A percentile compares a stretch with the other conserved stretches of the same genome.
Conservation (phyloP, 2,113 vertebrate species). For the Platysteira castanea region DNA sequence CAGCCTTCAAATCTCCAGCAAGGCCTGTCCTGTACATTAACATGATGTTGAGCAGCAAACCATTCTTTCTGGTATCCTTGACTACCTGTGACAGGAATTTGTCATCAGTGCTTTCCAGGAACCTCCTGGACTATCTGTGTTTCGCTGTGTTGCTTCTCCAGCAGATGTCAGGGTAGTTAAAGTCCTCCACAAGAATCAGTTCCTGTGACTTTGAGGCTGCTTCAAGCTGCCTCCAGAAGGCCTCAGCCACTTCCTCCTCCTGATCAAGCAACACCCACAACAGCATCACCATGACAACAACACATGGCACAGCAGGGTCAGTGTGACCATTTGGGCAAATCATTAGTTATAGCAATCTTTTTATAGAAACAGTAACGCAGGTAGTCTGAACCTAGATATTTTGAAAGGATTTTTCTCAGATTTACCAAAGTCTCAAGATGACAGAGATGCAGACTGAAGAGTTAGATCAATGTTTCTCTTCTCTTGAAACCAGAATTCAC, state of each 20-base stretch:
- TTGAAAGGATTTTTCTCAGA: background rate
- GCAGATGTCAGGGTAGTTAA: background rate
- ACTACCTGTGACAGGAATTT: background rate
- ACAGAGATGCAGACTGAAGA: background rate
- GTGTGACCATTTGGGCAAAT: background rate
- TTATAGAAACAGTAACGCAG: background rate
- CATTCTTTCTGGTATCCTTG: background rate
- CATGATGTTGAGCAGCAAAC: background rate
- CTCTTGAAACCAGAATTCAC: background rate
- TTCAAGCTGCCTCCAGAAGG: background rate
- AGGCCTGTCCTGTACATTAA: background rate
- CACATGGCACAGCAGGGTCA: background rate
- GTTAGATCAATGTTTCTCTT: background rate
- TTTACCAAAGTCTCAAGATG: background rate
- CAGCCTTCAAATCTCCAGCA: background rate
- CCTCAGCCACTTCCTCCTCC: background rate
- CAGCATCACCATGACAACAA: background rate
- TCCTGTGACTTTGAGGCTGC: background rate
- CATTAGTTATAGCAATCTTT: background rate
- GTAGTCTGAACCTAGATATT: background rate
- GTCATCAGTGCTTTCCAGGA: background rate
- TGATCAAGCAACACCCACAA: background rate
- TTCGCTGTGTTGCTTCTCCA: background rate
- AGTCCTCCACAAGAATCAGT: background rate
- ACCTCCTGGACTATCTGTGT: background rate